Evolutionary conservation across 2,888 invertebrate genomes (phyloP), one percentile per base, ranked within the genome.

Genomic region (Thysanoteuthis rhombus): DNA sequence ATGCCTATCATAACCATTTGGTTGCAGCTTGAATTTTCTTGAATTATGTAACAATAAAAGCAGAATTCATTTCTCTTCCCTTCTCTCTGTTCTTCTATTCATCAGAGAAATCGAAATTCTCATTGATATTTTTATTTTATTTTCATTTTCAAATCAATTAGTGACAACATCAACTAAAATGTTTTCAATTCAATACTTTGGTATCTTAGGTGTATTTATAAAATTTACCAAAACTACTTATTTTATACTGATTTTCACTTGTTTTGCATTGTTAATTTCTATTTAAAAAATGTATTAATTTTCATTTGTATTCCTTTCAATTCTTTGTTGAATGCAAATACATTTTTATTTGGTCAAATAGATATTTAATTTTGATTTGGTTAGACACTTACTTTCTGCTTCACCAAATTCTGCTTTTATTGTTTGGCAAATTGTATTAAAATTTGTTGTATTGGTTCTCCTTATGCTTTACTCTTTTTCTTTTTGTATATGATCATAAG

Each of bases 1-100:
- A 75, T 75, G 75, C n/a, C 75, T 75, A n/a, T 75, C 75, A 75
- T 75, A 75, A 75, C 75, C 75, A 75, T 75, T 75, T 75, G 75
- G 75, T 75, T 75, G 75, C 75, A 75, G 75, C 75, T 75, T 75
- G 75, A 36, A n/a, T 75, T n/a, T 75, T 75, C 28, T 25, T 58
- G 32, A 58, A 75, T 75, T 75, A 10, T 75, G 75, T 75, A n/a
- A 75, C 75, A 75, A 75, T 75, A 75, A n/a, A n/a, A 75, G 75
- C 75, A 75, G 75, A 75, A 75, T 75, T n/a, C 36, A 4, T n/a
- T 75, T 16, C 16, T 75, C 36, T n/a, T 10, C 12, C 12, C 36
- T 16, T 75, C 5, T n/a, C 19, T 75, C 36, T 75, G n/a, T 75
- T n/a, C n/a, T 75, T 75, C 36, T 75, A 19, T 75, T n/a, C n/a